Evolutionary conservation across 2,888 invertebrate species (phyloP).

Genomic region (Holacanthella duospinosa): DNA sequence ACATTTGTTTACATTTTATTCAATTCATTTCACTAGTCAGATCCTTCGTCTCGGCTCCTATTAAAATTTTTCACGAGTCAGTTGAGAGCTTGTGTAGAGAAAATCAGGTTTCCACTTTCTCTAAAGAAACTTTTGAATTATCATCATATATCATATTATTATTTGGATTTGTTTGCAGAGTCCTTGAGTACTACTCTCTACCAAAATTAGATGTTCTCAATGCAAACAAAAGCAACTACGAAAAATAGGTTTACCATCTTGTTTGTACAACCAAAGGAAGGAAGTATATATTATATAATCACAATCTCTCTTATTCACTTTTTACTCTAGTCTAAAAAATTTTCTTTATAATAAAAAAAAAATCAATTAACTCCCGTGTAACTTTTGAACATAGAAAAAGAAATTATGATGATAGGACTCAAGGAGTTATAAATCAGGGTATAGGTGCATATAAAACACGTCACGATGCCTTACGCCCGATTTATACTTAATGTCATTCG

Average conservation of each 20-base stretch:
- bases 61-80: not conserved
- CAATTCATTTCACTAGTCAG: slow-evolving; percentile 2
- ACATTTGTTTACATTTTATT: slow-evolving; percentile 4
- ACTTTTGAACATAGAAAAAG: not conserved
- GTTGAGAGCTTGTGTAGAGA: too few relatives aligned
- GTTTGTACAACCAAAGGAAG: not conserved
- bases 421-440: too few relatives aligned
- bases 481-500: too few relatives aligned
- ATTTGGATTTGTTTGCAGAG: not conserved
- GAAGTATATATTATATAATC: not conserved
- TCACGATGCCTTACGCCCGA: too few relatives aligned
- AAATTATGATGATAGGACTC: too few relatives aligned
- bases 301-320: not conserved
- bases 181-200: not conserved
- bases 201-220: slow-evolving; percentile 2
- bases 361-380: slow-evolving; percentile 1
- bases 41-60: not conserved
- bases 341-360: too few relatives aligned
- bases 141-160: not conserved
- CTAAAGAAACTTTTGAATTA: not conserved
- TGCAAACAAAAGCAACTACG: slow-evolving; percentile 1
- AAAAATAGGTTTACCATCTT: not conserved
- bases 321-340: too few relatives aligned
- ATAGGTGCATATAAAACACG: too few relatives aligned
- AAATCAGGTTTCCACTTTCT: slow-evolving; percentile 2